Conservation (phyloP, 1,140 invertebrate genomes). For the Trichonephila clavata region DNA sequence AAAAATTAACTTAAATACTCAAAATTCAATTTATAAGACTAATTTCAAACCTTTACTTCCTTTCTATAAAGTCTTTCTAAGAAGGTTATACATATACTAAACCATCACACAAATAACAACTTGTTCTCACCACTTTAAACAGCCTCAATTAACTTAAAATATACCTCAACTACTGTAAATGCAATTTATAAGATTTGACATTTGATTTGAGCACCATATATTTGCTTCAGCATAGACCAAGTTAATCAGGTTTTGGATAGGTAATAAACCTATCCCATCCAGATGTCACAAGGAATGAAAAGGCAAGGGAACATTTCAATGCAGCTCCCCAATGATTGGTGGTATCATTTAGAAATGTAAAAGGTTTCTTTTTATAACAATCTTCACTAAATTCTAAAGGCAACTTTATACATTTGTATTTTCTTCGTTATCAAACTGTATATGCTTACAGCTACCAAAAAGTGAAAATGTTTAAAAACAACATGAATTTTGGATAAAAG, state of each 20-base stretch:
- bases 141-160: constrained; percentile 66
- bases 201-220: constrained; percentile 75
- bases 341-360: constrained; percentile 73
- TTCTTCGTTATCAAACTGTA: neutral
- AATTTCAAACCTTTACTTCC: neutral
- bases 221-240: constrained; percentile 71
- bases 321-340: constrained; percentile 67
- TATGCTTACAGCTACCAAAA: neutral
- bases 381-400: neutral
- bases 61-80: neutral
- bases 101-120: constrained; percentile 66
- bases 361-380: constrained; percentile 68
- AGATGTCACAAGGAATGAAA: constrained; percentile 76
- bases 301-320: constrained; percentile 64
- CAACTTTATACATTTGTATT: neutral
- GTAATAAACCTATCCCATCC: constrained; percentile 53
- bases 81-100: neutral
- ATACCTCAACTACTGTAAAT: constrained; percentile 68
- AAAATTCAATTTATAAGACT: neutral
- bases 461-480: neutral
- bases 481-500: neutral
- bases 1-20: neutral
- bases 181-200: constrained; percentile 73
- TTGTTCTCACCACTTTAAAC: constrained; percentile 64
- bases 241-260: constrained; percentile 69